Base-by-base conservation (phyloP, 1,140 invertebrate species). In the Cephus cinctus region DNA sequence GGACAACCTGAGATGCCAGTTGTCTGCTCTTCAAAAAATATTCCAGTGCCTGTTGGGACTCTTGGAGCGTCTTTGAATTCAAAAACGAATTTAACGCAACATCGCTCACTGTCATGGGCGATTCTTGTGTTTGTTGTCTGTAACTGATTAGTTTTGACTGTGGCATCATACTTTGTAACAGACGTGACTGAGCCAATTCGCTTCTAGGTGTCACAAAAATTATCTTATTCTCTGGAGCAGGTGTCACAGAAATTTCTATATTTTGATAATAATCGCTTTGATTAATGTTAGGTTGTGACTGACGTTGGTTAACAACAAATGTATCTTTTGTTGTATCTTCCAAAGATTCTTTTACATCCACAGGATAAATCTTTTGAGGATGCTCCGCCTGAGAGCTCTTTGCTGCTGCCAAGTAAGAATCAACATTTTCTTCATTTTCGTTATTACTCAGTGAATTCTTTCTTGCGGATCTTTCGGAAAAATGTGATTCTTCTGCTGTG, bases 61-160 rank as follows among this genome's bases (percentile, higher is more conserved):
- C 69, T 21, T 67, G 62, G 0, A 69, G 72, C 3, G 71, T 73
- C 36, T 56, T 63, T 0, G 72, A 75, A 5, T 73, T 69, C 0
- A 75, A 22, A 36, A 69, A 65, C 12, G 12, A 49, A 14, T 49
- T 53, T 3, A 69, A 32, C 4, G 66, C 61, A 38, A n/a, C n/a
- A n/a, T n/a, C n/a, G n/a, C n/a, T n/a, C n/a, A n/a, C n/a, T n/a
- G n/a, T 54, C 2, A 51, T 19, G 18, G 43, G 43, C 16, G 34
- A 14, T 45, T 48, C 12, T 39, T 45, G 47, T n/a, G n/a, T n/a
- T n/a, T n/a, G n/a, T n/a, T n/a, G n/a, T n/a, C n/a, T n/a, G n/a
- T n/a, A n/a, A n/a, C n/a, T n/a, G n/a, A n/a, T n/a, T n/a, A n/a
- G n/a, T n/a, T n/a, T n/a, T n/a, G n/a, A n/a, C n/a, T n/a, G n/a